Evolutionary conservation across 2,888 invertebrate species (phyloP), one percentile per base, ranked within the genome.

Genomic region (Dromius quadrimaculatus): DNA sequence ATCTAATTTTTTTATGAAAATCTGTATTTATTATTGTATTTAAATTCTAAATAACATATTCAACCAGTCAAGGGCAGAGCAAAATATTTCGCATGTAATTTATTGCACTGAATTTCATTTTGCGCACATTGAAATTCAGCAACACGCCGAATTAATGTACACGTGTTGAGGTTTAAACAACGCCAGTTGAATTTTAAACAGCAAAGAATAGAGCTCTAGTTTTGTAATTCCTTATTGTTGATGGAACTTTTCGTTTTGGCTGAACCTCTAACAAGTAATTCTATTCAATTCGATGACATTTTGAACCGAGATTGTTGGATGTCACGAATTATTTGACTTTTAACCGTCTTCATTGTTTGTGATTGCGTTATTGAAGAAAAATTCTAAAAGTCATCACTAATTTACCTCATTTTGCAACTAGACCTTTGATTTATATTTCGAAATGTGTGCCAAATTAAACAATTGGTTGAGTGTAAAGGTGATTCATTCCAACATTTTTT

Each of bases 251-350:
- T n/a, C n/a, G n/a, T n/a, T n/a, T n/a, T n/a, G n/a, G 32, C 5
- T 9, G 9, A 32, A 6, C 32, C 32, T 32, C 5, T 6, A 32
- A 32, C 9, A 32, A 4, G 32, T 32, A 32, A 32, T 32, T 32
- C 32, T 32, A 32, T 32, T 32, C 32, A 32, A 32, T 32, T 32
- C 5, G 4, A 6, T 32, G 32, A 32, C 32, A 32, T 32, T 32
- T 32, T 32, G 9, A 32, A 32, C 5, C 9, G 9, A 9, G 32
- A 32, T 32, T 9, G 32, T 9, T n/a, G 34, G 11, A 38, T 38
- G 38, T 38, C 38, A 38, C 38, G 38, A 38, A 38, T 38, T 38
- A 38, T 38, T 38, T 38, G 38, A 38, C 38, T 38, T 38, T 38
- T 38, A 38, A 15, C 6, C 38, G 38, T 38, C 38, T 38, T 38